phyloP scores from a whole-genome alignment of 2,888 invertebrate genomes.

The Drosophila monieri region DNA sequence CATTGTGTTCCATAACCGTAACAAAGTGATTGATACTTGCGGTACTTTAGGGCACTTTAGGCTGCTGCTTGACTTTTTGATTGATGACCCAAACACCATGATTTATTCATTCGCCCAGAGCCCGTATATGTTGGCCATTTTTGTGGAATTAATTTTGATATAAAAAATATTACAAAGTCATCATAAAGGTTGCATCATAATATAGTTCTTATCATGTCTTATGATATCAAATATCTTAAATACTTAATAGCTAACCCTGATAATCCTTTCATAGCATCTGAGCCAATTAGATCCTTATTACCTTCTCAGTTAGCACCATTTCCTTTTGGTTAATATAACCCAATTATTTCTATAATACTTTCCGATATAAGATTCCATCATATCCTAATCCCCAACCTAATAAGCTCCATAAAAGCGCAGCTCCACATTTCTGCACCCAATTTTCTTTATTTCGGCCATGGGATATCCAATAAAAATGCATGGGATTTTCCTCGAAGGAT shows the following conservation, averaged over 20 bases:
- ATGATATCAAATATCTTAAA: background rate
- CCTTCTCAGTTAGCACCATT: constrained; percentile 8
- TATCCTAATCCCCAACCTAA: constrained; percentile 27
- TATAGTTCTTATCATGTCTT: too few relatives aligned
- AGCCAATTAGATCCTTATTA: background rate
- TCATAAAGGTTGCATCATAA: too few relatives aligned
- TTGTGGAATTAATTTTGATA: background rate
- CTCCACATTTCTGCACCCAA: constrained; percentile 25
- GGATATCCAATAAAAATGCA: constrained; percentile 2
- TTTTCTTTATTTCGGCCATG: constrained; percentile 9
- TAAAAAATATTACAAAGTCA: background rate
- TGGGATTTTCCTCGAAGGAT: constrained; percentile 4
- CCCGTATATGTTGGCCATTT: background rate
- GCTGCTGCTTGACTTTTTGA: constrained; percentile 22
- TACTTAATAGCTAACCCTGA: too few relatives aligned
- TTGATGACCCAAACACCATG: constrained; percentile 20
- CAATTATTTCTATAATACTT: constrained; percentile 15
- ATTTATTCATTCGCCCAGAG: constrained; percentile 17
- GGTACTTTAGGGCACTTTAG: constrained; percentile 10
- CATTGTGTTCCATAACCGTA: constrained; percentile 31
- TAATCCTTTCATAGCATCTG: too few relatives aligned
- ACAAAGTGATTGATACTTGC: constrained; percentile 21
- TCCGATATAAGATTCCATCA: constrained; percentile 10
- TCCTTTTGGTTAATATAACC: background rate
- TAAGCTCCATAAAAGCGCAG: constrained; percentile 10